Base-by-base conservation (phyloP, 2,888 invertebrate species). In the Acronicta alni region DNA sequence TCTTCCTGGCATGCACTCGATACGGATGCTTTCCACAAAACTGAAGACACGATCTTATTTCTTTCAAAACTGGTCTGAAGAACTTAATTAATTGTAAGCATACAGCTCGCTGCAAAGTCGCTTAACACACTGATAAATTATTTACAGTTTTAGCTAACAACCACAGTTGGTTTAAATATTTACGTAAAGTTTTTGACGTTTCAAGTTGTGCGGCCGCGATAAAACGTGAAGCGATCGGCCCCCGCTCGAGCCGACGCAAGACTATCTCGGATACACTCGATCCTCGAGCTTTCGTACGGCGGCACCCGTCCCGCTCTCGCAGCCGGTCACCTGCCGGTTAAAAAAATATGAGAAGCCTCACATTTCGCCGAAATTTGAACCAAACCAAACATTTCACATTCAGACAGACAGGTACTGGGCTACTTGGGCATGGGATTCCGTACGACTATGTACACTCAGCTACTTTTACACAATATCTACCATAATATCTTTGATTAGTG, bases 311-410 rank as follows among this genome's bases (percentile, higher is more conserved):
- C 88, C 84, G 82, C 90, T 92, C 91, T 75, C 87, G 79, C 92
- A 86, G 79, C 82, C 86, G 82, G 81, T 90, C 91, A 91, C 90
- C 90, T 90, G 91, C 88, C 81, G 79, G 77, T 75, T 82, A 81
- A 90, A 93, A 91, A 91, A 91, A 88, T 82, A 84, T 81, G 75
- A 84, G 88, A 88, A 89, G 84, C 86, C 88, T 87, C 85, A 85
- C 85, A 88, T 90, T 93, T 93, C 92, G 91, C 67, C 91, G 92
- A 93, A 93, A 91, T 86, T 80, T 84, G 82, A 89, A 82, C 87
- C 83, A 85, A 87, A 86, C 83, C 83, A 87, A 89, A 91, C 81
- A 88, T 83, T 86, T 84, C 80, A 85, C 79, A 79, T 72, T 74
- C 73, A 77, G 52, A 53, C 68, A 80, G 78, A 82, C 89, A 89